Evolutionary conservation across 2,113 vertebrate genomes (phyloP).

Genomic region (Myocastor coypus): DNA sequence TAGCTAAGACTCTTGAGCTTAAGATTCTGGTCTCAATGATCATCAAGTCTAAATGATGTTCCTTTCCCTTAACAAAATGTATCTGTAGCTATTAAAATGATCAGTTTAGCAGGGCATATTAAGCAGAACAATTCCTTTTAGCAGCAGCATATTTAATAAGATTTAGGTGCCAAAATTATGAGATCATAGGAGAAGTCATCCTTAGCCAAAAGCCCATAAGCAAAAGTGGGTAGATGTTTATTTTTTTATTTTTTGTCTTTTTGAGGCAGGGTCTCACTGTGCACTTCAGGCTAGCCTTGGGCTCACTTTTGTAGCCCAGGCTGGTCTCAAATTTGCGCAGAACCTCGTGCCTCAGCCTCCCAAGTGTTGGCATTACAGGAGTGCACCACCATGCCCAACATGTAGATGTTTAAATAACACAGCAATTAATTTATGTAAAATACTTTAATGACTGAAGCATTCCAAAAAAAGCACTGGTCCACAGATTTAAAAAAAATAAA

Average conservation of each 20-base stretch:
- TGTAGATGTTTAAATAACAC: no score
- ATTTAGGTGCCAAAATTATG: conserved; percentile 79
- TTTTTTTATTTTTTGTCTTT: no score
- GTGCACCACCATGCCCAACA: no score
- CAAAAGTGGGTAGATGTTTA: conserved; percentile 77
- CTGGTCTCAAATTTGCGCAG: no score
- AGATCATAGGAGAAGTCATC: conserved; percentile 78
- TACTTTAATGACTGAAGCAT: conserved; percentile 33
- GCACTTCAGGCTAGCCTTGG: no score
- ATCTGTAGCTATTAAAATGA: background rate
- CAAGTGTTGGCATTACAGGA: no score
- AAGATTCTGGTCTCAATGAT: background rate
- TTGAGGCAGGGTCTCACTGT: no score
- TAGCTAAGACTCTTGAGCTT: no score
- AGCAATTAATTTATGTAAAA: conserved; percentile 74
- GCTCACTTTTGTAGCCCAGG: no score
- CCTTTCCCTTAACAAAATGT: background rate
- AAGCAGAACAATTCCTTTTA: conserved; percentile 46
- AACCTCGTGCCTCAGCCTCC: no score
- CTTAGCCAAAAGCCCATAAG: conserved; percentile 75
- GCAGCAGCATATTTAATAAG: conserved; percentile 69
- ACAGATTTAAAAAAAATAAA: background rate
- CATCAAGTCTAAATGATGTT: conserved; percentile 14
- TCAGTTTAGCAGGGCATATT: background rate
- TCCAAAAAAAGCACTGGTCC: background rate